Evolutionary conservation across 2,797 vertebrate species (phyloP).

Genomic region (Trachops cirrhosus): DNA sequence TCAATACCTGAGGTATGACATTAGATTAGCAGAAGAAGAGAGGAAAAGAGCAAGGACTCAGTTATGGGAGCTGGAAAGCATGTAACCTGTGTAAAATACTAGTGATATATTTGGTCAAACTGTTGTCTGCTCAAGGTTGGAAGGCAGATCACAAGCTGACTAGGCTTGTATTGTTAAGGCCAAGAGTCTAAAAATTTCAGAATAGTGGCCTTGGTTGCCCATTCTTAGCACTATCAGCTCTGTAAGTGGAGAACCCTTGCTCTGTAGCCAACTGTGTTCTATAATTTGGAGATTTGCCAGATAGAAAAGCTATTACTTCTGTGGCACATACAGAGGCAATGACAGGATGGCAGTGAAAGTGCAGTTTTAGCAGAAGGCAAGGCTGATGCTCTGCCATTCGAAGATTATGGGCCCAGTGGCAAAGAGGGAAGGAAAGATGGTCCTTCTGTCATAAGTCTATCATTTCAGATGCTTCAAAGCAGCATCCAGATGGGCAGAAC

Average conservation of each 20-base stretch:
- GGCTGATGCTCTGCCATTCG: background rate
- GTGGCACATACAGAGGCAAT: background rate
- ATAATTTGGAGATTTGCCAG: background rate
- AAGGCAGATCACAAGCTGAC: background rate
- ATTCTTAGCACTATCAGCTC: background rate
- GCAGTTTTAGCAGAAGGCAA: background rate
- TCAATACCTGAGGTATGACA: background rate
- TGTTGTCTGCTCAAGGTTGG: background rate
- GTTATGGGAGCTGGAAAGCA: background rate
- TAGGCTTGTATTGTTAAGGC: background rate
- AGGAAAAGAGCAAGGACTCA: background rate
- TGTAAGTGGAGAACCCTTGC: background rate
- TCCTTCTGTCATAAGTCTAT: background rate
- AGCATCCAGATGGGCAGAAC: background rate
- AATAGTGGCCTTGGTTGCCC: background rate
- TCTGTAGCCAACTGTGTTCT: background rate
- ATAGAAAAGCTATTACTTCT: background rate
- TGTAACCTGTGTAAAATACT: background rate
- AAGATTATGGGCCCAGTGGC: fast-evolving
- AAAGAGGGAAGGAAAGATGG: background rate
- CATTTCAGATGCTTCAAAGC: background rate
- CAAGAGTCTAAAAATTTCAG: background rate
- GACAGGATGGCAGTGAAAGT: fast-evolving
- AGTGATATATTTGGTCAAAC: background rate
- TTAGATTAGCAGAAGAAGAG: background rate